Evolutionary conservation across 2,797 vertebrate genomes (phyloP).

Genomic region (Lepilemur septentrionalis): DNA sequence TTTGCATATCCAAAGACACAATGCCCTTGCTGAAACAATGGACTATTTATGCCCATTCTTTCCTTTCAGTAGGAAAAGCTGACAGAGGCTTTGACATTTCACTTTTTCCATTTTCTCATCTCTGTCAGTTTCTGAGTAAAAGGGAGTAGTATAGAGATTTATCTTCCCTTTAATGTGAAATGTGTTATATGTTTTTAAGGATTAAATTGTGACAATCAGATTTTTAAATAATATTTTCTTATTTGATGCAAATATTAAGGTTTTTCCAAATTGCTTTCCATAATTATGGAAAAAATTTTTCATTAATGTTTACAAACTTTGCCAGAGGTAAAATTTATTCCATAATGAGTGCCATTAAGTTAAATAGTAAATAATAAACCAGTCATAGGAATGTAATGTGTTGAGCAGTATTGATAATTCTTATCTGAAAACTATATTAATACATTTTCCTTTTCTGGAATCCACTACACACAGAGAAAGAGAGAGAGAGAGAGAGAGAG

Average conservation of each 20-base stretch:
- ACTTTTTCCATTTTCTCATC: background rate
- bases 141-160: background rate
- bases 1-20: background rate
- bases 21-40: background rate
- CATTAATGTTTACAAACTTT: background rate
- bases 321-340: background rate
- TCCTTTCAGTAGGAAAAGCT: background rate
- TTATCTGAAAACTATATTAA: background rate
- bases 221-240: background rate
- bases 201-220: background rate
- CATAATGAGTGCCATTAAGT: background rate
- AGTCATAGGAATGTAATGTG: background rate
- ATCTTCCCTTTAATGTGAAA: constrained; percentile 1
- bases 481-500: background rate
- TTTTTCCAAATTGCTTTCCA: background rate
- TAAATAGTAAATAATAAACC: background rate
- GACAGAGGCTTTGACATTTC: background rate
- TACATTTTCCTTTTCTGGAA: background rate
- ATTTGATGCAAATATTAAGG: background rate
- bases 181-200: background rate
- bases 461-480: background rate
- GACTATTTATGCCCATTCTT: background rate
- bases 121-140: background rate
- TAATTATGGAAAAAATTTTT: background rate
- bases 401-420: background rate